phyloP scores from a whole-genome alignment of 1,140 invertebrate species.

The Asobara japonica region DNA sequence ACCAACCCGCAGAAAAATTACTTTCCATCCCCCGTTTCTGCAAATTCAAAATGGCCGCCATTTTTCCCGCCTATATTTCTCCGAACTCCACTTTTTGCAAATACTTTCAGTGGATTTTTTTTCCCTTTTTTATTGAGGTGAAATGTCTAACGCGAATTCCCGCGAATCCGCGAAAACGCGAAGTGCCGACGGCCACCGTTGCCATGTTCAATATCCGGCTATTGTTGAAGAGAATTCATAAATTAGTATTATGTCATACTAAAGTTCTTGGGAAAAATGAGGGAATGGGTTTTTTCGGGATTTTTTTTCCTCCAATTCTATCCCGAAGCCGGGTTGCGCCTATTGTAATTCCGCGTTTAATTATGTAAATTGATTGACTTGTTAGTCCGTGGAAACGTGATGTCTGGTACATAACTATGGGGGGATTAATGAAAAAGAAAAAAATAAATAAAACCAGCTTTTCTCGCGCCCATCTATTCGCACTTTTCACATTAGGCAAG shows the following conservation, averaged over 20 bases:
- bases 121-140: too few species aligned
- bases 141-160: too few species aligned
- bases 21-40: too few species aligned
- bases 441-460: neutral
- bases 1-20: too few species aligned
- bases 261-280: slow-evolving; percentile 13
- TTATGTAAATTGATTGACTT: neutral
- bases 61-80: too few species aligned
- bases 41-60: too few species aligned
- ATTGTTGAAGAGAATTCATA: neutral
- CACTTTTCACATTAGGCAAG: neutral
- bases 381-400: neutral
- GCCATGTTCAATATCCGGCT: neutral
- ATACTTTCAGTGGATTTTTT: too few species aligned
- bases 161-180: neutral
- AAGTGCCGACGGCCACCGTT: slow-evolving; percentile 8
- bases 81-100: too few species aligned
- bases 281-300: slow-evolving; percentile 15
- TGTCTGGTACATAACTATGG: neutral
- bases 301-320: too few species aligned
- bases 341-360: too few species aligned
- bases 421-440: neutral
- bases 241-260: slow-evolving; percentile 7
- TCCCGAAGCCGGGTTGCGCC: too few species aligned
- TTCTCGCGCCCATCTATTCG: neutral